Base-by-base conservation (phyloP, 1,140 invertebrate genomes). In the Pentalonia nigronervosa region DNA sequence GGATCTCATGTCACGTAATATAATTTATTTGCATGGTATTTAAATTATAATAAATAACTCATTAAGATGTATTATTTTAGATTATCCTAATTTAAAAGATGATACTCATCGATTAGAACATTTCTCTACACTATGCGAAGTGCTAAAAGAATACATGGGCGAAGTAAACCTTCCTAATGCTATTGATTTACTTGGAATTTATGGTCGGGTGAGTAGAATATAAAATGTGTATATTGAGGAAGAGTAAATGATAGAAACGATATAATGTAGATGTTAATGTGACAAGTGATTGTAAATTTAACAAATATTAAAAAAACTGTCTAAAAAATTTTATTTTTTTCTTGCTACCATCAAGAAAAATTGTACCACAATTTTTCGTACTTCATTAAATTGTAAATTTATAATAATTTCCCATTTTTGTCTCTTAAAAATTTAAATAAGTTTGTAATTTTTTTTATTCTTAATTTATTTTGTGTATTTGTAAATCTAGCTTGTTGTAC, bases 1-100 rank as follows among this genome's bases (percentile, higher is more conserved):
- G 94, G 97, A 98, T 95, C 95, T 98, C 11, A 98, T 98, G 97
- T 97, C 98, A 47, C 98, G 98, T 98, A 96, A 96, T 97, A 96
- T 50, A 45, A 45, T 83, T 67, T 93, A 30, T 60, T 90, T 1
- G 20, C 7, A 45, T 90, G 20, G 17, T 90, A 36, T 36, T 34
- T 87, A 4, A 36, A 23, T 53, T 53, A 25, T 9, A 88, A 45
- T 88, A 48, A 9, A 76, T 53, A 23, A n/a, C 7, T 90, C 84
- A 76, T 60, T 91, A 20, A 93, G 81, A 4, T 67, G 1, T 91
- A 20, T 25, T 47, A 91, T 96, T 96, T 84, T 95, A 98, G 98
- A 98, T 96, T 97, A 97, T 95, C 95, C 96, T 7, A 97, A 98
- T 94, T 95, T 98, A 60, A 98, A 98, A 95, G 95, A 96, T 30